Conservation (phyloP, 2,888 invertebrate genomes). For the Clivina fossor region DNA sequence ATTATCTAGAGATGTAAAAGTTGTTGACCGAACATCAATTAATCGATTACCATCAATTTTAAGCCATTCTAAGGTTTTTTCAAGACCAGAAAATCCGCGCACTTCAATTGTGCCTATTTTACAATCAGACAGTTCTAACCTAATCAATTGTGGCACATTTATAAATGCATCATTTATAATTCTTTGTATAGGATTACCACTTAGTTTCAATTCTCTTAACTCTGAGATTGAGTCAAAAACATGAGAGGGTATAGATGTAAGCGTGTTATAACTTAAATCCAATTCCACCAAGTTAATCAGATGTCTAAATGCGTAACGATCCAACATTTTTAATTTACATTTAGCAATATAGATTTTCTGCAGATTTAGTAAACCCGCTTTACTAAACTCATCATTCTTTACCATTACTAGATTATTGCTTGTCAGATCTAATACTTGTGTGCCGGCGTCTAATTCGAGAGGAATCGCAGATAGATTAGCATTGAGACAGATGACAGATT, state of each 20-base stretch:
- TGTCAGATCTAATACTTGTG: slow-evolving; percentile 77
- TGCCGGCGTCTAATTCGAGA: slow-evolving; percentile 71
- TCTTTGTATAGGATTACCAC: slow-evolving; percentile 72
- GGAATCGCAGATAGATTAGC: slow-evolving; percentile 76
- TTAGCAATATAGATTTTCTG: slow-evolving; percentile 76
- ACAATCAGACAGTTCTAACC: slow-evolving; percentile 74
- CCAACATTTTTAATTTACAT: slow-evolving; percentile 69
- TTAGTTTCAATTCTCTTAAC: slow-evolving; percentile 72
- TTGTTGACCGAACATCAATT: slow-evolving; percentile 65
- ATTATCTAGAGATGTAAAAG: slow-evolving; percentile 67
- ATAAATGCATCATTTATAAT: slow-evolving; percentile 70
- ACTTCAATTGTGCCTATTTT: slow-evolving; percentile 68
- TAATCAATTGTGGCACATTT: slow-evolving; percentile 66
- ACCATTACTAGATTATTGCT: slow-evolving; percentile 70
- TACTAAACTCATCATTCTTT: slow-evolving; percentile 72
- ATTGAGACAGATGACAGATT: slow-evolving; percentile 77
- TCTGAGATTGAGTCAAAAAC: slow-evolving; percentile 73
- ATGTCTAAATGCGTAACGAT: slow-evolving; percentile 73
- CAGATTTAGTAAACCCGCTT: slow-evolving; percentile 74
- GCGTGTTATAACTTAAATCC: slow-evolving; percentile 74
- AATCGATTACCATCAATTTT: slow-evolving; percentile 76
- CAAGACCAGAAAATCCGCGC: slow-evolving; percentile 72
- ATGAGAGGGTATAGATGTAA: slow-evolving; percentile 70
- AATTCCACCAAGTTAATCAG: slow-evolving; percentile 80
- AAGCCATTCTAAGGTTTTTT: slow-evolving; percentile 72